Evolutionary conservation across 2,888 invertebrate species (phyloP).

Genomic region (Cylloceria caligata): DNA sequence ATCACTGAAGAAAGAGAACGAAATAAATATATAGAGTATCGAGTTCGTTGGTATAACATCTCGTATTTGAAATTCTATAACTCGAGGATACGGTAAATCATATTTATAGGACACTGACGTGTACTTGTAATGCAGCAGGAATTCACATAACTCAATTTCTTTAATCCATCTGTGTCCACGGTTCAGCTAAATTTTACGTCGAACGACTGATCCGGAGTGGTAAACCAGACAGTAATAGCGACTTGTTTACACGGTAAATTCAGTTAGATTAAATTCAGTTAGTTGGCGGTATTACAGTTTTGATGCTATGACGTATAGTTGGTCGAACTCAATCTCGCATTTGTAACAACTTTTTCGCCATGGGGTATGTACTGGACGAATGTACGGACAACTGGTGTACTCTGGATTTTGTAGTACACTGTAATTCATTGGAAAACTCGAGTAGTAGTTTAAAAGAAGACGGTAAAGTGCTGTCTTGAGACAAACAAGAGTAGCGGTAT

Average conservation of each 20-base stretch:
- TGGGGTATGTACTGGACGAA: constrained; percentile 16
- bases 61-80: neutral
- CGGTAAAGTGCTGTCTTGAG: too few relatives aligned
- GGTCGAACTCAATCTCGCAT: constrained; percentile 10
- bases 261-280: neutral
- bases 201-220: too few relatives aligned
- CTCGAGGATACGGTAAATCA: neutral
- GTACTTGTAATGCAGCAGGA: neutral
- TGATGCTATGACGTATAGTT: neutral
- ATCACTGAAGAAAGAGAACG: neutral
- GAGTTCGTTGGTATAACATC: neutral
- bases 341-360: constrained; percentile 38
- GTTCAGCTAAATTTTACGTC: too few relatives aligned
- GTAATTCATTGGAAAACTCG: too few relatives aligned
- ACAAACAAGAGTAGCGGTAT: too few relatives aligned
- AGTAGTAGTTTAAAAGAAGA: too few relatives aligned
- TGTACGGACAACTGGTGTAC: neutral
- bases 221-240: neutral
- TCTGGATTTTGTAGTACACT: neutral
- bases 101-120: constrained; percentile 1
- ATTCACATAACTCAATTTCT: neutral
- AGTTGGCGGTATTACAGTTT: neutral
- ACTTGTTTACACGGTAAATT: neutral
- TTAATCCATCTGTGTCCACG: too few relatives aligned
- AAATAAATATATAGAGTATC: constrained; percentile 11